These are phyloP conservation scores for Oxyruncus cristatus DNA, from an alignment of 2,113 vertebrate species.

Conservation along the genomic window DNA sequence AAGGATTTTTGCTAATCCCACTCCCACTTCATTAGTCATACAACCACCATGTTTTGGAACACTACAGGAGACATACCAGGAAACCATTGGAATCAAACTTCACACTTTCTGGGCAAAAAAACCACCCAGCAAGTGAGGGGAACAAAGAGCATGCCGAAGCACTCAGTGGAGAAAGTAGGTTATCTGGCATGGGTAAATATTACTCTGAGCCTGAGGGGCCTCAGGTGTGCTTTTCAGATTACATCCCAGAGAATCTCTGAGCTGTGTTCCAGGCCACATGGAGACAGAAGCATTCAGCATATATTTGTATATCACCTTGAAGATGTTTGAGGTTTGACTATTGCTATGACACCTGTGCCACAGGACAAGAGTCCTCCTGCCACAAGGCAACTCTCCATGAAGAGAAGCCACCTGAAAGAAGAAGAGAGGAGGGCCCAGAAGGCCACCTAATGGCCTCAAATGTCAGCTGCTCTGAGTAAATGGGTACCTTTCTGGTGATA, in stretches of 20 bases:
- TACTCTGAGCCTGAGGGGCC: neutral
- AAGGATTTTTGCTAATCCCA: neutral
- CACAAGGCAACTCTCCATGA: neutral
- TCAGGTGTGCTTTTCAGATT: neutral
- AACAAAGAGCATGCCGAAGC: neutral
- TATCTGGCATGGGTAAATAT: neutral
- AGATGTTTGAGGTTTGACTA: neutral
- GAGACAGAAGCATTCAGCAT: neutral
- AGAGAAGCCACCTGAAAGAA: neutral
- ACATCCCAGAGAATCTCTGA: neutral
- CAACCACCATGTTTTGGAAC: neutral
- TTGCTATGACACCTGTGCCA: neutral
- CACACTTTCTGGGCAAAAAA: neutral
- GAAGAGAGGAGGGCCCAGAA: neutral
- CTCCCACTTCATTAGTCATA: neutral
- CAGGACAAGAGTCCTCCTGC: neutral
- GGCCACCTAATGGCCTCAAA: neutral
- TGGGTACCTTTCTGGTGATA: neutral
- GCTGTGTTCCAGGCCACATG: neutral
- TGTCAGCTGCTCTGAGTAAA: neutral
- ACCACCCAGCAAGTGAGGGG: accelerated
- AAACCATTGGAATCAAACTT: neutral
- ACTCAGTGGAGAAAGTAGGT: neutral
- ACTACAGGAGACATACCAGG: neutral
- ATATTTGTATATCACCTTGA: neutral